Conservation (phyloP, 53 echinoderm and acorn worm genomes). For the Echinarachnius parma region DNA sequence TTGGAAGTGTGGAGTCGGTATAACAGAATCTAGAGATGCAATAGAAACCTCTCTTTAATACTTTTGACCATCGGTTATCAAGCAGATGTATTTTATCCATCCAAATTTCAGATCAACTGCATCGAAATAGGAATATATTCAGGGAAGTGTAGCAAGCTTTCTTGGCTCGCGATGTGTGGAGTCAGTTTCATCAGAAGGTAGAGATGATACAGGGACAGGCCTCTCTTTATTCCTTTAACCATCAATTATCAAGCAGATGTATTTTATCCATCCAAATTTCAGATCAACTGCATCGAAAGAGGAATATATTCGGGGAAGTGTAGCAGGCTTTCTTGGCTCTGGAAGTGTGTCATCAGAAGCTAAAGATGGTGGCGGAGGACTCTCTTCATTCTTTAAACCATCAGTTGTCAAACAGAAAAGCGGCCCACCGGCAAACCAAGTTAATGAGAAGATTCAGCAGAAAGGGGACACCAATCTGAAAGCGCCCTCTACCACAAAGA, state of each 20-base stretch:
- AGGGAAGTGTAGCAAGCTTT: conserved; percentile 24
- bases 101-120: background rate
- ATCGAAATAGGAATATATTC: conserved; percentile 12
- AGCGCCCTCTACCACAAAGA: background rate
- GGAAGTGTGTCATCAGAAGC: background rate
- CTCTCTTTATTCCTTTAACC: conserved; percentile 17
- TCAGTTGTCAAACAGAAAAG: background rate
- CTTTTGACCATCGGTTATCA: conserved; percentile 1
- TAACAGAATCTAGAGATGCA: background rate
- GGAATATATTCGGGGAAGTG: background rate
- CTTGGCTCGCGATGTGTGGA: background rate
- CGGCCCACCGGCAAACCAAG: background rate
- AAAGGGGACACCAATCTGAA: too few relatives aligned
- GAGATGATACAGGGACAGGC: background rate
- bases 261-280: background rate
- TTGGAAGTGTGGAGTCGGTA: background rate
- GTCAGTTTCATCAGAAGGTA: background rate
- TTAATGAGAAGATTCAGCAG: too few relatives aligned
- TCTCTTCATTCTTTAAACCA: background rate
- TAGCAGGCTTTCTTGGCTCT: background rate
- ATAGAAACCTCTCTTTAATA: background rate
- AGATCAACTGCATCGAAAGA: background rate
- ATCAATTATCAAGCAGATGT: background rate
- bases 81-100: background rate
- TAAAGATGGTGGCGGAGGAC: background rate